A percentile compares a stretch with the other conserved stretches of the same genome.
These are phyloP conservation scores for Drosophila maculinotata DNA, from an alignment of 2,888 invertebrate species.

Conservation along the genomic window DNA sequence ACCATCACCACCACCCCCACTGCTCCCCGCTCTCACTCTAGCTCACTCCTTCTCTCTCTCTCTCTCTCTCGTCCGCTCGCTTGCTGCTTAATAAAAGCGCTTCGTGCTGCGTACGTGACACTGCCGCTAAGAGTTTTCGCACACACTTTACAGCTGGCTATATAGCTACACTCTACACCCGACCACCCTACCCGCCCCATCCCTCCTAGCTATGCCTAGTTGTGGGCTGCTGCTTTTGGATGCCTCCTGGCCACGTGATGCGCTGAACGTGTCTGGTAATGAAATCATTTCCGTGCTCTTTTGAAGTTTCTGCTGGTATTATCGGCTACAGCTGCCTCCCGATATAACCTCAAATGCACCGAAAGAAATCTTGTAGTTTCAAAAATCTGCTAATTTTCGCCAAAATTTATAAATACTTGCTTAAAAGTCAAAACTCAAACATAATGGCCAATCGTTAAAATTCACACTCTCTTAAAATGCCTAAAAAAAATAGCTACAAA, in stretches of 20 bases:
- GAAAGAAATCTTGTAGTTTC: constrained; percentile 10
- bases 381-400: too few relatives aligned
- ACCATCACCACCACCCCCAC: too few relatives aligned
- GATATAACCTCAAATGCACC: constrained; percentile 32
- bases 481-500: too few relatives aligned
- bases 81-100: constrained; percentile 84
- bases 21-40: neutral
- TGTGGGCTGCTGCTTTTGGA: constrained; percentile 7
- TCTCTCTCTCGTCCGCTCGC: neutral
- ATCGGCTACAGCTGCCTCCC: constrained; percentile 56
- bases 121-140: constrained; percentile 69
- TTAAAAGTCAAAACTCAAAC: too few relatives aligned
- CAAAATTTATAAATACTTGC: too few relatives aligned
- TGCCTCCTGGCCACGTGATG: constrained; percentile 46
- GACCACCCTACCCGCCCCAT: neutral
- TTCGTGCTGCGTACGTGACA: constrained; percentile 79
- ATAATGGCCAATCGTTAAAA: too few relatives aligned
- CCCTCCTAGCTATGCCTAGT: neutral
- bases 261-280: constrained; percentile 75
- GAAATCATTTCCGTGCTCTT: constrained; percentile 80
- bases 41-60: neutral
- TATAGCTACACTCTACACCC: neutral
- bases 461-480: too few relatives aligned
- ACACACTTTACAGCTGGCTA: constrained; percentile 60
- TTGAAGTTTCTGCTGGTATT: constrained; percentile 74